These are phyloP conservation scores for Cydia strobilella DNA, from an alignment of 1,140 invertebrate species.

Conservation along the genomic window DNA sequence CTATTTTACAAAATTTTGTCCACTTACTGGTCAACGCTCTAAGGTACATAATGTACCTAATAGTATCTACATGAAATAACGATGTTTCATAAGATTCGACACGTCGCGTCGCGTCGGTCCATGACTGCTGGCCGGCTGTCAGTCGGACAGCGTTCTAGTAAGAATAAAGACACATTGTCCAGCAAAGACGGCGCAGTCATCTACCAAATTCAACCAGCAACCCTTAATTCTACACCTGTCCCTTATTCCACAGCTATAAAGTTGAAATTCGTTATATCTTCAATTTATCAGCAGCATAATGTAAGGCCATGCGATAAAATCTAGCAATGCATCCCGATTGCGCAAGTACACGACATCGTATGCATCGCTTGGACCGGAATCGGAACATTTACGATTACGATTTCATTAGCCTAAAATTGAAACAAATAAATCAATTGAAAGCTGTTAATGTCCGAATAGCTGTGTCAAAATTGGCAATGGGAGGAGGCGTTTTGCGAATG, in stretches of 20 bases:
- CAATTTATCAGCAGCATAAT: neutral
- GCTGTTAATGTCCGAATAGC: slow-evolving; percentile 22
- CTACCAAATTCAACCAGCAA: neutral
- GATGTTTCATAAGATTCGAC: slow-evolving; percentile 23
- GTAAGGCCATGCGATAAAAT: slow-evolving; percentile 39
- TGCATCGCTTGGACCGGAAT: slow-evolving; percentile 32
- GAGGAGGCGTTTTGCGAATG: neutral
- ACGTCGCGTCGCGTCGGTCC: neutral
- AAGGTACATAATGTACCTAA: neutral
- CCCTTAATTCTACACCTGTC: neutral
- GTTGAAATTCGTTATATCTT: neutral
- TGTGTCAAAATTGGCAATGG: slow-evolving; percentile 24
- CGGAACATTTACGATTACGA: slow-evolving; percentile 22
- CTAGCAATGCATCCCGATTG: slow-evolving; percentile 60
- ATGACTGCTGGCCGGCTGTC: slow-evolving; percentile 12
- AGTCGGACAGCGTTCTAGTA: slow-evolving; percentile 8
- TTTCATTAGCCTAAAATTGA: slow-evolving; percentile 24
- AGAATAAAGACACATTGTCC: slow-evolving; percentile 35
- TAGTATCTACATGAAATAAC: slow-evolving; percentile 23
- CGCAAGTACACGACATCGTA: slow-evolving; percentile 52
- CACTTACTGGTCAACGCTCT: neutral
- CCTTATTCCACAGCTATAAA: neutral
- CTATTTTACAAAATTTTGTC: neutral
- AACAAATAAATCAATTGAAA: slow-evolving; percentile 30
- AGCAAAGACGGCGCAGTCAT: slow-evolving; percentile 20